Percentiles rank a stretch among this genome's conserved stretches.
phyloP scores from a whole-genome alignment of 1,140 invertebrate species.

The Drosophila burlai region DNA sequence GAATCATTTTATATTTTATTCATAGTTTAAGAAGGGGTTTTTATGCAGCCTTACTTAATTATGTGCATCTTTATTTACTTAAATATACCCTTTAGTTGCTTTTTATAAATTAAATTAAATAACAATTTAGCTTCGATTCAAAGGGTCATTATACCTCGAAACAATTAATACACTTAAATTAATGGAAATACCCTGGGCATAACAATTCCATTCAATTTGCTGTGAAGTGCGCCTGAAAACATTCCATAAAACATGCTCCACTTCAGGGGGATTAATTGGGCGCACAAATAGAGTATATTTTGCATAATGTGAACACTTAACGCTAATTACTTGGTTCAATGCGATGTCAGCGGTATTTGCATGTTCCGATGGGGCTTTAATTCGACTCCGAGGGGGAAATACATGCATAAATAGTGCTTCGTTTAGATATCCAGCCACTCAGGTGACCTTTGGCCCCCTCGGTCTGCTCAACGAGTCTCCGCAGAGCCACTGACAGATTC shows the following conservation, averaged over 20 bases:
- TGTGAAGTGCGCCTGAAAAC: slow-evolving; percentile 32
- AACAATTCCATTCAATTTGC: slow-evolving; percentile 21
- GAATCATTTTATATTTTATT: neutral
- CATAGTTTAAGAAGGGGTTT: too few species aligned
- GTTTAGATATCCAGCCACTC: slow-evolving; percentile 11
- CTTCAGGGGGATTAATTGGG: slow-evolving; percentile 27
- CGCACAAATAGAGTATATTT: slow-evolving; percentile 29
- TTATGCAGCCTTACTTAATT: too few species aligned
- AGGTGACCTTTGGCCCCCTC: slow-evolving; percentile 27
- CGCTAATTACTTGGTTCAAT: slow-evolving; percentile 51
- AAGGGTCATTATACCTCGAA: neutral
- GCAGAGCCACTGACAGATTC: slow-evolving; percentile 38
- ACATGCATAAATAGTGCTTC: slow-evolving; percentile 48
- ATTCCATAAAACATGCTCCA: slow-evolving; percentile 22
- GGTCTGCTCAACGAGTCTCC: slow-evolving; percentile 23
- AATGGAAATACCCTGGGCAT: slow-evolving; percentile 4
- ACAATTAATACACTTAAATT: slow-evolving; percentile 17
- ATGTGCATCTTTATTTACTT: neutral
- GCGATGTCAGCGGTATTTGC: slow-evolving; percentile 52
- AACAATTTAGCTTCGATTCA: too few species aligned
- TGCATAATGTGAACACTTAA: slow-evolving; percentile 12
- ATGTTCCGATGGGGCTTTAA: slow-evolving; percentile 37
- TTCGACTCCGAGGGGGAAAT: slow-evolving; percentile 35
- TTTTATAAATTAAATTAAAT: neutral
- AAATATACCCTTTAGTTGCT: neutral